These are phyloP conservation scores for Nibea coibor DNA, from an alignment of 2,113 vertebrate genomes.

Conservation along the genomic window DNA sequence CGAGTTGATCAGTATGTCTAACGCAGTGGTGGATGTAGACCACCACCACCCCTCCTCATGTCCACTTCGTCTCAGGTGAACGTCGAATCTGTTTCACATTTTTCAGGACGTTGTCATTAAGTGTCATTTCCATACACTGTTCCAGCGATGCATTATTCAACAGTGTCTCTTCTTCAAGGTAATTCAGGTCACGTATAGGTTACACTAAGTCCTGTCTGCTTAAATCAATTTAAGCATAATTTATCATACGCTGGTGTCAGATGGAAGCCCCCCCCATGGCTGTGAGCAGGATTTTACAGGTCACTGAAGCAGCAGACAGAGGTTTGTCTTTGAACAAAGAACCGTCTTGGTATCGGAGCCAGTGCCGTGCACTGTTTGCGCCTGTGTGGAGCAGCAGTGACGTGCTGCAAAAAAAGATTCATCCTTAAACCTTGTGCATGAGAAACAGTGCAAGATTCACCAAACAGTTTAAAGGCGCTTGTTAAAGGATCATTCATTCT, in stretches of 20 bases:
- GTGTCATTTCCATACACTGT: constrained; percentile 39
- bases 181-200: constrained; percentile 33
- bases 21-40: neutral
- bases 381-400: neutral
- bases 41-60: neutral
- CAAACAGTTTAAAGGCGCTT: neutral
- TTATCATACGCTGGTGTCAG: constrained; percentile 25
- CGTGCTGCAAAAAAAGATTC: neutral
- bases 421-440: neutral
- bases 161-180: constrained; percentile 11
- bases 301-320: constrained; percentile 7
- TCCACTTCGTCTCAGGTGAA: constrained; percentile 22
- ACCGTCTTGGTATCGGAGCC: neutral
- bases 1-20: neutral
- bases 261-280: neutral
- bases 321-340: constrained; percentile 25
- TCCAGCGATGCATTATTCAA: constrained; percentile 63
- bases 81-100: constrained; percentile 27
- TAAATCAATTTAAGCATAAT: constrained; percentile 40
- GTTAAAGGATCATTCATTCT: neutral
- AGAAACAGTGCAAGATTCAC: neutral
- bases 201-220: constrained; percentile 28
- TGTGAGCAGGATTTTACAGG: constrained; percentile 10
- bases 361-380: neutral
- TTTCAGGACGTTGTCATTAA: constrained; percentile 26